Conservation (phyloP, 2,797 vertebrate genomes). For the Helicolenus hilgendorfi region DNA sequence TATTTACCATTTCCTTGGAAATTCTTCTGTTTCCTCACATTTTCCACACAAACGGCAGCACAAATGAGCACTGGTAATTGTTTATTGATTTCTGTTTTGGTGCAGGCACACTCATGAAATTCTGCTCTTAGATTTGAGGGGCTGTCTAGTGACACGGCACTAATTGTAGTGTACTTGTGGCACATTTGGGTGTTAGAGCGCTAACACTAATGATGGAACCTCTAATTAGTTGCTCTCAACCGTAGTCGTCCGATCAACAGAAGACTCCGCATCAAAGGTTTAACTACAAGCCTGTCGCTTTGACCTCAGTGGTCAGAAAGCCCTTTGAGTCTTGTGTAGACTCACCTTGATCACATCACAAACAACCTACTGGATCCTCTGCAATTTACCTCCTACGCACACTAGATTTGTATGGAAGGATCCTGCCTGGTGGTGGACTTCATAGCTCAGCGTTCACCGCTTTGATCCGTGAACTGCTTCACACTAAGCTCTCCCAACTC, state of each 20-base stretch:
- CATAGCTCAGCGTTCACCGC: slow-evolving; percentile 23
- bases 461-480: slow-evolving; percentile 51
- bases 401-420: slow-evolving; percentile 25
- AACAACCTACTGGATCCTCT: slow-evolving; percentile 15
- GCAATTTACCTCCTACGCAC: slow-evolving; percentile 33
- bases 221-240: slow-evolving; percentile 22
- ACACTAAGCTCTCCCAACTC: slow-evolving; percentile 24
- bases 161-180: slow-evolving; percentile 32
- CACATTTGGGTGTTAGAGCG: slow-evolving; percentile 29
- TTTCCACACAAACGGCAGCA: neutral
- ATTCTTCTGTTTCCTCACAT: neutral
- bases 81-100: slow-evolving; percentile 20
- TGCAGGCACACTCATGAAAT: neutral
- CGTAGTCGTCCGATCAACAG: neutral
- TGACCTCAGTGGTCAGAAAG: slow-evolving; percentile 26
- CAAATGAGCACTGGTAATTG: slow-evolving; percentile 10
- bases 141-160: slow-evolving; percentile 1
- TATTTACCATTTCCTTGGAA: neutral
- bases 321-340: slow-evolving; percentile 9
- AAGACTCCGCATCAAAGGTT: slow-evolving; percentile 21
- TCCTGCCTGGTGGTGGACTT: slow-evolving; percentile 35
- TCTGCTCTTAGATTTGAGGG: neutral
- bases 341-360: slow-evolving; percentile 33
- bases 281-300: slow-evolving; percentile 24
- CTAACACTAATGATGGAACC: slow-evolving; percentile 8